Evolutionary conservation across 2,797 vertebrate genomes (phyloP).

Genomic region (Squalus acanthias): DNA sequence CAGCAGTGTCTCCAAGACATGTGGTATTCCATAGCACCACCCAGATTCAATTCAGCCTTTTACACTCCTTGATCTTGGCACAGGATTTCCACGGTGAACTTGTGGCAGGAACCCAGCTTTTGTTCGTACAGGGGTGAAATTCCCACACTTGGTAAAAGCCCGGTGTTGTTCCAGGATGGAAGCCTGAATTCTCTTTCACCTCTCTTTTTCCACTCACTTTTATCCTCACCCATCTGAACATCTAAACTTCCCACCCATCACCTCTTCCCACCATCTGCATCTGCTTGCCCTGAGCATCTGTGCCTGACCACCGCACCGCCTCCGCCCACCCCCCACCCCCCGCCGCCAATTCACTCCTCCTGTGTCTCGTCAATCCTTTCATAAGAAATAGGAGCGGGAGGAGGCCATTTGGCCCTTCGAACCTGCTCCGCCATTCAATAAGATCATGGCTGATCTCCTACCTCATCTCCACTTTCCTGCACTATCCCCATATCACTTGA

Average conservation of each 20-base stretch:
- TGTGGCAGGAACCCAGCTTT: not conserved
- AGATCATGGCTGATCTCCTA: no score
- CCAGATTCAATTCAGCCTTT: no score
- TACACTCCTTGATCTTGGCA: not conserved
- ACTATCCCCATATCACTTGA: no score
- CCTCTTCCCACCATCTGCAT: not conserved
- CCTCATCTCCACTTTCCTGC: no score
- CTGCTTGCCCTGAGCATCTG: not conserved
- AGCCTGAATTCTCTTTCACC: not conserved
- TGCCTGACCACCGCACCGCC: not conserved
- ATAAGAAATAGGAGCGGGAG: no score
- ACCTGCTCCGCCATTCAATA: no score
- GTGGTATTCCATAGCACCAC: no score
- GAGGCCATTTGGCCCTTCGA: no score
- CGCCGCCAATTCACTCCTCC: not conserved
- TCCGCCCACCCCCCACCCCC: no score
- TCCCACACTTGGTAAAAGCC: not conserved
- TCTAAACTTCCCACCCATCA: not conserved
- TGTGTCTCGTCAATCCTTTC: not conserved
- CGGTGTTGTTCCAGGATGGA: not conserved
- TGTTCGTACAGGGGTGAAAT: not conserved
- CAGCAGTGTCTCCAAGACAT: not conserved
- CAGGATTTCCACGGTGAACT: not conserved
- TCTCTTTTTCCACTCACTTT: not conserved
- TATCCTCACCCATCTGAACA: not conserved